Percentiles rank a stretch among this genome's conserved stretches.
These are phyloP conservation scores for Operophtera brumata DNA, from an alignment of 2,888 invertebrate genomes.

Conservation along the genomic window DNA sequence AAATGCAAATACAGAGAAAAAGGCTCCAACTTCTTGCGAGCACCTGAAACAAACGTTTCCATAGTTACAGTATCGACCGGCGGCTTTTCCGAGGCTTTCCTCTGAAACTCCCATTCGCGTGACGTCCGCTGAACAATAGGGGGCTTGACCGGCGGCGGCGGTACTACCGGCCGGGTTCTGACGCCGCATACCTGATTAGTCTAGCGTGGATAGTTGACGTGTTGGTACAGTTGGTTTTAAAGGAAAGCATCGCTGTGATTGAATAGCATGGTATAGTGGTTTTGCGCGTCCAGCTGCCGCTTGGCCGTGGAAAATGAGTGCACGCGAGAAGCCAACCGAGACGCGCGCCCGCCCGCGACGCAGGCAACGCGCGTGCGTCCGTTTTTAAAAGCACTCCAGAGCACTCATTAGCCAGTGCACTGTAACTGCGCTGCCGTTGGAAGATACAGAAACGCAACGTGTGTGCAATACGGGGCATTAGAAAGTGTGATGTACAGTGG, in stretches of 20 bases:
- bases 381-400: constrained; percentile 65
- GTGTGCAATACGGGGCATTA: constrained; percentile 72
- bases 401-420: constrained; percentile 73
- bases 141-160: constrained; percentile 27
- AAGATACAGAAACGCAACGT: constrained; percentile 65
- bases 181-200: constrained; percentile 37
- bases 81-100: constrained; percentile 76
- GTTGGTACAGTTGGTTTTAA: constrained; percentile 43
- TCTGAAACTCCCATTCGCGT: constrained; percentile 73
- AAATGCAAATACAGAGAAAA: constrained; percentile 73
- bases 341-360: constrained; percentile 53
- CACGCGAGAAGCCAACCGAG: constrained; percentile 70
- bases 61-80: constrained; percentile 76
- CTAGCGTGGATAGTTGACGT: constrained; percentile 37
- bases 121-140: constrained; percentile 68
- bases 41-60: constrained; percentile 75
- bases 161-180: constrained; percentile 28
- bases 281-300: constrained; percentile 52
- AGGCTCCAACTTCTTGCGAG: constrained; percentile 54
- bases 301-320: constrained; percentile 67
- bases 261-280: constrained; percentile 42
- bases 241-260: constrained; percentile 46
- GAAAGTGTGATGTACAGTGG: constrained; percentile 75
- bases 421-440: constrained; percentile 65
- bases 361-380: constrained; percentile 63